Conservation (phyloP, 2,113 vertebrate species). For the Rissa tridactyla region DNA sequence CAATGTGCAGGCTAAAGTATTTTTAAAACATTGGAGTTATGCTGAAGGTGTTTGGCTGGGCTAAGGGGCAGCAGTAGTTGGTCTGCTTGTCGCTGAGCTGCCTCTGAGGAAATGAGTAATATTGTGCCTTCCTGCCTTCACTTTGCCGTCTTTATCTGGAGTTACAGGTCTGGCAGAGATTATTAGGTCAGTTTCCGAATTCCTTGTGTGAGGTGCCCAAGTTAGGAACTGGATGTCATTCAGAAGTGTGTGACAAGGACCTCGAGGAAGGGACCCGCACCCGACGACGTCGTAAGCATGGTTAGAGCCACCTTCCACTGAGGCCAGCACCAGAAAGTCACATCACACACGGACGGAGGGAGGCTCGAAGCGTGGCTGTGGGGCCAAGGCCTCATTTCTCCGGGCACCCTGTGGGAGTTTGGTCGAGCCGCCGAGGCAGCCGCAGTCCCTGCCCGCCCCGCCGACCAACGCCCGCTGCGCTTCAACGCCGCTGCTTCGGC, state of each 20-base stretch:
- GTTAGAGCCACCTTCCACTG: fast-evolving
- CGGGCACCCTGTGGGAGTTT: background rate
- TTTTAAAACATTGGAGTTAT: background rate
- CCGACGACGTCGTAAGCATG: background rate
- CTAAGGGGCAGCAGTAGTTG: background rate
- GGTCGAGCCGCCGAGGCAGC: background rate
- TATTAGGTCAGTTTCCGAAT: background rate
- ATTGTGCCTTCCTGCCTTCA: background rate
- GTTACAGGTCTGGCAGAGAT: background rate
- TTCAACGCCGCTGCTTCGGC: background rate
- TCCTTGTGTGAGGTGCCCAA: background rate
- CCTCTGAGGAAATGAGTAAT: background rate
- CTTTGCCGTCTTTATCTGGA: background rate
- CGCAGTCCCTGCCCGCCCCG: fast-evolving
- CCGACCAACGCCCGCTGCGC: background rate
- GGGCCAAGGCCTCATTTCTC: background rate
- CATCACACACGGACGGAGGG: fast-evolving
- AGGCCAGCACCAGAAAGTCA: background rate
- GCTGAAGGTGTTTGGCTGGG: background rate
- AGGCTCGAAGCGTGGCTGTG: fast-evolving
- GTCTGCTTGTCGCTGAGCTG: background rate
- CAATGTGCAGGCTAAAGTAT: background rate
- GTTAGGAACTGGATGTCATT: fast-evolving
- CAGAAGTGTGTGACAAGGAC: fast-evolving
- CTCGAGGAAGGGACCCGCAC: fast-evolving